A percentile compares a stretch with the other conserved stretches of the same genome.
These are phyloP conservation scores for Chascanopsetta lugubris DNA, from an alignment of 2,113 vertebrate species.

Conservation along the genomic window DNA sequence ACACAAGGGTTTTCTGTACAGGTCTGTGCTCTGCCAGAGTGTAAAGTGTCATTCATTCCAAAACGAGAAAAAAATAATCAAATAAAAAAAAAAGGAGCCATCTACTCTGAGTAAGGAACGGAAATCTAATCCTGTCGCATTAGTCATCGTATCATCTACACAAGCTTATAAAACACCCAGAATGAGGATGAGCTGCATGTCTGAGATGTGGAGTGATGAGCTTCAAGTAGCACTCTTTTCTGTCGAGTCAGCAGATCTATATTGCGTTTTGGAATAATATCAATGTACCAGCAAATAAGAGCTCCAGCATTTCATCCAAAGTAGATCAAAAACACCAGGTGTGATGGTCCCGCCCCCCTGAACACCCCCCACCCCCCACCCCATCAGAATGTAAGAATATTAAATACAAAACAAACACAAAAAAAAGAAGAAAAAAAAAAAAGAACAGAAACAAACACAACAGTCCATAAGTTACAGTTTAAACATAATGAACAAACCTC, in stretches of 20 bases:
- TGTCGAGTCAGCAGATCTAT: constrained; percentile 54
- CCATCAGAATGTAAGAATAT: constrained; percentile 47
- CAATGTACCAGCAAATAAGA: constrained; percentile 65
- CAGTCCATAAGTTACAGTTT: constrained; percentile 63
- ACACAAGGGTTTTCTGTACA: constrained; percentile 68
- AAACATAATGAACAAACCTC: constrained; percentile 57
- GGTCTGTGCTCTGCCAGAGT: constrained; percentile 57
- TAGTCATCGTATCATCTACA: constrained; percentile 36
- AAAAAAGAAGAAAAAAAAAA: constrained; percentile 41
- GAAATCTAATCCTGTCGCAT: constrained; percentile 34
- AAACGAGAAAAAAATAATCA: constrained; percentile 53
- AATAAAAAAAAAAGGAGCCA: constrained; percentile 22
- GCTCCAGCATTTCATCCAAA: constrained; percentile 68
- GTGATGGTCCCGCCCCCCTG: constrained; percentile 57
- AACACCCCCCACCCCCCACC: too few species aligned
- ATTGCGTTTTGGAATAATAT: constrained; percentile 72
- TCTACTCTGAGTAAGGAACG: constrained; percentile 41
- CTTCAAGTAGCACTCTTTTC: constrained; percentile 65
- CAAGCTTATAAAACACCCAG: constrained; percentile 35
- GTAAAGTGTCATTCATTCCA: constrained; percentile 65
- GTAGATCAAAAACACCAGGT: constrained; percentile 50
- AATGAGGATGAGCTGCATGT: constrained; percentile 31
- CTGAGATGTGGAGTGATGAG: constrained; percentile 43
- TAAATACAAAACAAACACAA: constrained; percentile 60
- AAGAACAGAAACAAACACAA: constrained; percentile 50